Conservation (phyloP, 2,113 vertebrate genomes). For the Promerops cafer region DNA sequence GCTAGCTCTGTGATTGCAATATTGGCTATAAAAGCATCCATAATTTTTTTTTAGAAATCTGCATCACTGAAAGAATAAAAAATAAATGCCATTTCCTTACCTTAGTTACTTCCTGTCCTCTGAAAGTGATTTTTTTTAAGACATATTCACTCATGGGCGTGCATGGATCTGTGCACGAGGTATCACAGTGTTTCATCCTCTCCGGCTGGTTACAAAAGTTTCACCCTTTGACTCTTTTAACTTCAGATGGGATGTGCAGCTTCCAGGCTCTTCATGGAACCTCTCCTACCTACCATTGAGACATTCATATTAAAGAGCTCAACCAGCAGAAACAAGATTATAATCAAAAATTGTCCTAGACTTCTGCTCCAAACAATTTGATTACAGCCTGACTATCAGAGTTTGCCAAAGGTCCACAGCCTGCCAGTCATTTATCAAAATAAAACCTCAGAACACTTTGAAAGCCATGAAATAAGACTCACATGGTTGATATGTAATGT, state of each 20-base stretch:
- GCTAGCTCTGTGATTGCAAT: neutral
- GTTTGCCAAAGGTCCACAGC: neutral
- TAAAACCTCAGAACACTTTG: neutral
- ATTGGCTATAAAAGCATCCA: neutral
- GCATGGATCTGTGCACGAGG: neutral
- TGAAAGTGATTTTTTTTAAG: neutral
- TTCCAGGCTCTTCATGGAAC: neutral
- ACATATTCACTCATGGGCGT: fast-evolving
- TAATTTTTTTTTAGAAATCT: neutral
- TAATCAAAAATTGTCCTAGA: neutral
- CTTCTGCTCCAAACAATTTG: neutral
- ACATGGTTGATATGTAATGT: neutral
- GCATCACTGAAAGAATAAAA: neutral
- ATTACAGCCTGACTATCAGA: neutral
- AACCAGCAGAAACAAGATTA: neutral
- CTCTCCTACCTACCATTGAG: neutral
- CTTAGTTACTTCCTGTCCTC: neutral
- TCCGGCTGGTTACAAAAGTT: neutral
- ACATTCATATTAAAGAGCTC: neutral
- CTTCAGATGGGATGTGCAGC: neutral
- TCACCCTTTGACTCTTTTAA: neutral
- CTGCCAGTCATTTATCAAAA: neutral
- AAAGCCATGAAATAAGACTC: neutral
- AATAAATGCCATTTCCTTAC: neutral
- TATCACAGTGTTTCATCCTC: neutral